Evolutionary conservation across 2,888 invertebrate species (phyloP).

Genomic region (Trisateles emortualis): DNA sequence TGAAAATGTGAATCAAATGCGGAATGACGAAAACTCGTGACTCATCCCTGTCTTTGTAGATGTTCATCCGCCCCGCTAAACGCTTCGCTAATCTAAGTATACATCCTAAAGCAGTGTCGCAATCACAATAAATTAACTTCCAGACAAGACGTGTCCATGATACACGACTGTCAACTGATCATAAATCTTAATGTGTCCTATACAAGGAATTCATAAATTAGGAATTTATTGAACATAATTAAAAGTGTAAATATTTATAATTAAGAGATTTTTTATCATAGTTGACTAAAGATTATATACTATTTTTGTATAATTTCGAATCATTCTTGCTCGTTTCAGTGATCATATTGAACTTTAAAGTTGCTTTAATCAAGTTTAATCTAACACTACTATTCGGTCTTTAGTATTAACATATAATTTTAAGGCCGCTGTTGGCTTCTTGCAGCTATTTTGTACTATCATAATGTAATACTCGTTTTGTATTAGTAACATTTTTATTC

Average conservation of each 20-base stretch:
- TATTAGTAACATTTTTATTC: slow-evolving; percentile 3
- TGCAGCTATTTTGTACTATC: background rate
- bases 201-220: slow-evolving; percentile 9
- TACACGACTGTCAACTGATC: slow-evolving; percentile 12
- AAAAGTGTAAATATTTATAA: slow-evolving; percentile 27
- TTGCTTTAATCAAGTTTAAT: background rate
- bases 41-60: no score
- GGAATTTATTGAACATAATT: background rate
- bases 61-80: background rate
- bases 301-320: slow-evolving; percentile 20
- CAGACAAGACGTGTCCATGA: slow-evolving; percentile 15
- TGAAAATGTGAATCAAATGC: no score
- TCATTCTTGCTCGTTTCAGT: slow-evolving; percentile 4
- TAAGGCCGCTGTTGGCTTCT: background rate
- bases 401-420: slow-evolving; percentile 2
- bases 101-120: slow-evolving; percentile 9
- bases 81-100: slow-evolving; percentile 1
- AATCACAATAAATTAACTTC: slow-evolving; percentile 23
- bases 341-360: background rate
- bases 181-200: slow-evolving; percentile 1
- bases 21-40: no score
- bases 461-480: slow-evolving; percentile 12
- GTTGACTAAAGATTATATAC: slow-evolving; percentile 3
- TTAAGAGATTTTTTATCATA: slow-evolving; percentile 14
- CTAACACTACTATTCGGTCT: background rate